Evolutionary conservation across 2,113 vertebrate species (phyloP), one percentile per base, ranked within the genome.

Genomic region (Amazona vittata): DNA sequence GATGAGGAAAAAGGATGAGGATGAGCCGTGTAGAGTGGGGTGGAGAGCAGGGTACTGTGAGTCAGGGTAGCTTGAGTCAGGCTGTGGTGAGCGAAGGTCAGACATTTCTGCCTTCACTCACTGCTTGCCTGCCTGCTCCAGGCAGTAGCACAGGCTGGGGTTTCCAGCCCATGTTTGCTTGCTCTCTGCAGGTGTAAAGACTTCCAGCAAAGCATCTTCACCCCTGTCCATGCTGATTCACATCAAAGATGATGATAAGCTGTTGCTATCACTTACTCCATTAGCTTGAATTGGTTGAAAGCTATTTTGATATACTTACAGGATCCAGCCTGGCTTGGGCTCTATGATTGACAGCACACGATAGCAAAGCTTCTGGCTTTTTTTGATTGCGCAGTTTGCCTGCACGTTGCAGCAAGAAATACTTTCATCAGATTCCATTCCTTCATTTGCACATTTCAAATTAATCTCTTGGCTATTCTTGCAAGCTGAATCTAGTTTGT

Each of bases 381-480:
- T 91, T 93, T 41, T 65, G 43, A 3, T 79, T 59, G 24, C 67
- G 29, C 43, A 50, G 22, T 86, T 94, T 63, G 18, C 68, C 43
- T 90, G 75, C 62, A n/a, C 5, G 1, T 52, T 86, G 26, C 43
- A 85, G 21, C 41, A 87, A 88, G 77, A 85, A 76, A 53, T 59
- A 70, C 44, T 93, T 89, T 47, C 6, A 33, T 35, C 71, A 75
- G 12, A 62, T 86, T 83, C 49, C 47, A 52, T 78, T 84, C 37
- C 53, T 90, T 83, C 50, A 87, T 85, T 93, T 92, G 49, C 52
- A 86, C n/a, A 49, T 94, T 92, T 95, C 57, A 80, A 18, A 78
- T 80, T 83, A 94, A 71, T 95, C 86, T 93, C 82, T 64, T 63
- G 60, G 57, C 57, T 52, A 39, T 81, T 94, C 52, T 90, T 90